A percentile compares a stretch with the other conserved stretches of the same genome.
Evolutionary conservation across 1,140 invertebrate species (phyloP).

Genomic region (Onthophagus taurus): DNA sequence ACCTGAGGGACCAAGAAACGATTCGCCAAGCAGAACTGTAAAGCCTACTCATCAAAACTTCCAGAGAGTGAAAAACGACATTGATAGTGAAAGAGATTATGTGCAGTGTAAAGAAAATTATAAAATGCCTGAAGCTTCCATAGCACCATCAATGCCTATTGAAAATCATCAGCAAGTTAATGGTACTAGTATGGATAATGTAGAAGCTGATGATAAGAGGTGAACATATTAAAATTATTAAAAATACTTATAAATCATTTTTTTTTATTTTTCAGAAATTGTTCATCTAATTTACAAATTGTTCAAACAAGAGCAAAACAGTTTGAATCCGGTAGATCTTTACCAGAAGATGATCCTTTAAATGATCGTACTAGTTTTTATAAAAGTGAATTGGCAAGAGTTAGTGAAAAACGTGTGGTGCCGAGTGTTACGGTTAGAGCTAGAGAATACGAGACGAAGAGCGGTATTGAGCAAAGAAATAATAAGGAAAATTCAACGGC

Average conservation of each 20-base stretch:
- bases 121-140: slow-evolving; percentile 16
- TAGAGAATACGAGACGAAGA: slow-evolving; percentile 61
- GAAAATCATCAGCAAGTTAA: slow-evolving; percentile 4
- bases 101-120: not conserved
- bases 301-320: slow-evolving; percentile 62
- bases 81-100: slow-evolving; percentile 33
- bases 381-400: slow-evolving; percentile 59
- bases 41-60: slow-evolving; percentile 39
- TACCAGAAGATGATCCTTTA: slow-evolving; percentile 46
- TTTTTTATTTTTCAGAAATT: slow-evolving; percentile 36
- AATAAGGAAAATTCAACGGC: slow-evolving; percentile 18
- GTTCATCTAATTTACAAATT: slow-evolving; percentile 48
- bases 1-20: slow-evolving; percentile 39
- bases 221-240: not conserved
- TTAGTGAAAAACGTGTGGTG: slow-evolving; percentile 57
- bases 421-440: slow-evolving; percentile 64
- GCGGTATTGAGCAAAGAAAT: slow-evolving; percentile 30
- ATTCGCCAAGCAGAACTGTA: slow-evolving; percentile 28
- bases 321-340: slow-evolving; percentile 52
- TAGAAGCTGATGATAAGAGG: slow-evolving; percentile 9
- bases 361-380: slow-evolving; percentile 57
- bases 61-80: slow-evolving; percentile 38
- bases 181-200: not conserved
- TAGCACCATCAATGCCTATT: slow-evolving; percentile 13
- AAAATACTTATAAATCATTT: not conserved